phyloP scores from a whole-genome alignment of 2,113 vertebrate genomes.

The Corydoras maculifer region DNA sequence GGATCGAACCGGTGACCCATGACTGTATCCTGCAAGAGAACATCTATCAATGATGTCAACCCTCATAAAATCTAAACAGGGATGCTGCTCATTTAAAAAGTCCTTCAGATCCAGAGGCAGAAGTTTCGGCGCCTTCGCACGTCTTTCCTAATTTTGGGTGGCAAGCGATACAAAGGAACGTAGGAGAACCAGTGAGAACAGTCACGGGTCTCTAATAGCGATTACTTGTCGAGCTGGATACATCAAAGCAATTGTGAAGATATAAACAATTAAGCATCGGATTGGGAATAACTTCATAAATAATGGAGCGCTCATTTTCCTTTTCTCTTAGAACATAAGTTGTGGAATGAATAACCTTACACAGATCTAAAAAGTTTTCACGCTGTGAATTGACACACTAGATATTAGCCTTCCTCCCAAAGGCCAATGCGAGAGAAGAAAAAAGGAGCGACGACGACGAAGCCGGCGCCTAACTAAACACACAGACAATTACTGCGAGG shows the following conservation, averaged over 20 bases:
- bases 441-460: slow-evolving; percentile 69
- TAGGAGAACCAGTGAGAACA: slow-evolving; percentile 50
- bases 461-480: slow-evolving; percentile 56
- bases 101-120: too few species aligned
- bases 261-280: slow-evolving; percentile 74
- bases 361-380: slow-evolving; percentile 72
- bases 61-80: too few species aligned
- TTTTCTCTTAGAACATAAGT: slow-evolving; percentile 71
- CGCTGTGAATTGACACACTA: slow-evolving; percentile 74
- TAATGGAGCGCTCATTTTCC: slow-evolving; percentile 63
- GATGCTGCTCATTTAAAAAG: too few species aligned
- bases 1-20: too few species aligned
- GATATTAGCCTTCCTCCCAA: slow-evolving; percentile 73
- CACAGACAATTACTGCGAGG: slow-evolving; percentile 48
- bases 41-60: too few species aligned
- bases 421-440: slow-evolving; percentile 63
- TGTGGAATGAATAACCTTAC: slow-evolving; percentile 69
- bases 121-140: too few species aligned
- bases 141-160: too few species aligned
- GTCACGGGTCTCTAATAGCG: slow-evolving; percentile 56
- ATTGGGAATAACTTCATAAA: slow-evolving; percentile 78
- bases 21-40: too few species aligned
- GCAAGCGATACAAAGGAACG: slow-evolving; percentile 32
- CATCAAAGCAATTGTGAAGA: slow-evolving; percentile 76
- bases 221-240: slow-evolving; percentile 66